These are phyloP conservation scores for Polyommatus iphigenia DNA, from an alignment of 2,888 invertebrate species.

Conservation along the genomic window DNA sequence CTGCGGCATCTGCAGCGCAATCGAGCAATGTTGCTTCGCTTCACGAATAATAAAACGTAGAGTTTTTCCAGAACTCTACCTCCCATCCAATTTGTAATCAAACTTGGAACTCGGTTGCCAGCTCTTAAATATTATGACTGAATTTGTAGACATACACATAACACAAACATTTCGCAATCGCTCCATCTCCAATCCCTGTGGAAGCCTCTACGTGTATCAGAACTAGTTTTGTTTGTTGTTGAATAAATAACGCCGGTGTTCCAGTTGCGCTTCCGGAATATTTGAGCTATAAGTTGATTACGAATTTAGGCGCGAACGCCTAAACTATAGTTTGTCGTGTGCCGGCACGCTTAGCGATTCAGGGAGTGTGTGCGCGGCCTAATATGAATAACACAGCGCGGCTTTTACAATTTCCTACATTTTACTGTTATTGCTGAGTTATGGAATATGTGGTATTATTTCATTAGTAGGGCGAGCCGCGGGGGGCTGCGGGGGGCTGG, in stretches of 20 bases:
- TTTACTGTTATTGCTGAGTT: constrained; percentile 19
- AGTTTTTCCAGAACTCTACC: background rate
- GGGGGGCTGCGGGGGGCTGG: background rate
- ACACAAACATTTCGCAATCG: background rate
- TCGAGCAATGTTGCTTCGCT: background rate
- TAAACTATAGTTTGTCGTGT: constrained; percentile 4
- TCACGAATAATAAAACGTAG: background rate
- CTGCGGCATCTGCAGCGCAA: background rate
- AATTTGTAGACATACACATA: background rate
- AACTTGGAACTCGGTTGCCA: background rate
- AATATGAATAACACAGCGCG: constrained; percentile 2
- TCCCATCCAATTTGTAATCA: background rate
- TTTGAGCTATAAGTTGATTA: constrained; percentile 26
- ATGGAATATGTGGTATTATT: constrained; percentile 24
- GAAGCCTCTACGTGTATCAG: background rate
- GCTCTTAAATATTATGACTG: background rate
- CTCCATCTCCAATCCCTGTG: background rate
- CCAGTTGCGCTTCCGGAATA: constrained; percentile 24
- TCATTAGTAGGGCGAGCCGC: background rate
- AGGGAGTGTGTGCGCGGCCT: background rate
- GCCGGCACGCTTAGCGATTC: background rate
- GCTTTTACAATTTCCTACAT: constrained; percentile 3
- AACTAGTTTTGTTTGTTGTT: constrained; percentile 20
- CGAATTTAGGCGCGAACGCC: constrained; percentile 23
- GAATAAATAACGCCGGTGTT: constrained; percentile 7